Conservation (phyloP, 2,113 vertebrate species). For the Mionectes macconnelli region DNA sequence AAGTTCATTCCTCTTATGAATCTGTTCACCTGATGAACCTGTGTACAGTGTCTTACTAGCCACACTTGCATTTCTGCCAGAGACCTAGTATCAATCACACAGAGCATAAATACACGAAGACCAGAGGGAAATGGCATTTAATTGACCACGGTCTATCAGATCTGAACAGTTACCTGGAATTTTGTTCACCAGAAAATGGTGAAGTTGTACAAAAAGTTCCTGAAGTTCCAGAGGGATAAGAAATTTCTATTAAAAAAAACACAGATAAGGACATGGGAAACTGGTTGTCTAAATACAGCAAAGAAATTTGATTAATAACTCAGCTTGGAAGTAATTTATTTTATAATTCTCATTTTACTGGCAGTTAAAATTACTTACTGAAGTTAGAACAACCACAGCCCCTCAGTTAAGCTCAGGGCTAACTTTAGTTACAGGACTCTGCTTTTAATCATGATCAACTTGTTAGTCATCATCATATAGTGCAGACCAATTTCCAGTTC, state of each 20-base stretch:
- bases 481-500: conserved; percentile 53
- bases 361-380: neutral
- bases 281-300: neutral
- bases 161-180: neutral
- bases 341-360: conserved; percentile 18
- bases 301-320: neutral
- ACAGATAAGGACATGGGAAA: conserved; percentile 12
- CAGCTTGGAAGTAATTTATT: conserved; percentile 22
- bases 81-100: neutral
- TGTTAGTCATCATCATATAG: conserved; percentile 54
- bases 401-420: neutral
- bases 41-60: neutral
- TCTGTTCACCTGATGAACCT: neutral
- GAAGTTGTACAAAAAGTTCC: neutral
- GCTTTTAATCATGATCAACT: conserved; percentile 63
- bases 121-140: neutral
- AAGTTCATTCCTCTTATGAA: neutral
- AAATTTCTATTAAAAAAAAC: neutral
- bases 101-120: neutral
- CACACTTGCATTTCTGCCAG: neutral
- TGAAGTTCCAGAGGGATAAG: neutral
- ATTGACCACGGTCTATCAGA: neutral
- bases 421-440: conserved; percentile 48
- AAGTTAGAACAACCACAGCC: neutral
- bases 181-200: neutral